Base-by-base conservation (phyloP, 2,888 invertebrate genomes). In the Nomada hirtipes region DNA sequence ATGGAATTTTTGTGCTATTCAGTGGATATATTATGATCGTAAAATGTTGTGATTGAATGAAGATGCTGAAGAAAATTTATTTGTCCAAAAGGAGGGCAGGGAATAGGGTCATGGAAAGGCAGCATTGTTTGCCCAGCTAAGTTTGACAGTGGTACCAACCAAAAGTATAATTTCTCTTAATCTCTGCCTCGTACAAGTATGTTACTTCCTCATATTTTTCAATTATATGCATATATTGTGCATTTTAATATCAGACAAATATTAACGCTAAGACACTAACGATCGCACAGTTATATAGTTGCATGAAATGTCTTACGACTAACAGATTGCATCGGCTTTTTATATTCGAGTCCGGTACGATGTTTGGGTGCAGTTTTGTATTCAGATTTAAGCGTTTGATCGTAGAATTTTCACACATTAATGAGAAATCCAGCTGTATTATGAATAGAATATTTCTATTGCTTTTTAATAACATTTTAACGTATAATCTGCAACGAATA, bases 61-160 rank as follows among this genome's bases (percentile, higher is more conserved):
- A 42, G 26, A 52, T 52, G 52, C 15, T 23, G 23, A 36, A 4
- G 36, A 26, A 36, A 68, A 65, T 72, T 82, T 59, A 44, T 15
- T 52, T 60, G 29, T 47, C 23, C n/a, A 13, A 76, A 81, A 76
- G 26, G 76, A 82, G 79, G 79, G 44, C 84, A 77, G 65, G 70
- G 77, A 88, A 87, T 79, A 85, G 81, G 88, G 88, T 88, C 88
- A 85, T 64, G 76, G 72, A 82, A 76, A 75, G 65, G 74, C 76
- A 71, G 79, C 79, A 83, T 86, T 88, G 82, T 85, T 86, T 84
- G 76, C 73, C 71, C 61, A 79, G 77, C 74, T 57, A 67, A 80
- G 73, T 82, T 88, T 88, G 84, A 85, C 86, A 88, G 82, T 86
- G 83, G 71, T 87, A 80, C 84, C 88, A 88, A 88, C 84, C 68